A percentile compares a stretch with the other conserved stretches of the same genome.
These are phyloP conservation scores for Carabus problematicus DNA, from an alignment of 2,888 invertebrate genomes.

Conservation along the genomic window DNA sequence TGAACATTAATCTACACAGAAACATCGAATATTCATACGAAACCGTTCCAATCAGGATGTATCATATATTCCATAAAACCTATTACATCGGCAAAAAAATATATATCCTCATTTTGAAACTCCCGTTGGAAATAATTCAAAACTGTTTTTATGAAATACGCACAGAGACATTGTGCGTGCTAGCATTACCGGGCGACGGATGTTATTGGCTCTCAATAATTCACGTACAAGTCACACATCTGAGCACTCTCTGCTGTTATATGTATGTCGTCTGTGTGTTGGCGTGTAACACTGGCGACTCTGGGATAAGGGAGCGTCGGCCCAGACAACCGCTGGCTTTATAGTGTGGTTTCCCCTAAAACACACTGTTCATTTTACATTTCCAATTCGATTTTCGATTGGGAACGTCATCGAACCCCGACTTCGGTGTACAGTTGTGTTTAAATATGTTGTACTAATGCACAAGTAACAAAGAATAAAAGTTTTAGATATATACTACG, in stretches of 20 bases:
- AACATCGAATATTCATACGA: conserved; percentile 1
- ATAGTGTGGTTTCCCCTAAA: conserved; percentile 17
- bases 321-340: neutral
- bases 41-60: neutral
- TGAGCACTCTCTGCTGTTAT: conserved; percentile 18
- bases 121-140: conserved; percentile 18
- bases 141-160: conserved; percentile 14
- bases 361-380: conserved; percentile 10
- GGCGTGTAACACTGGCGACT: neutral
- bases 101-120: neutral
- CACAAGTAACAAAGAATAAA: too few relatives aligned
- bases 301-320: neutral
- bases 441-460: neutral
- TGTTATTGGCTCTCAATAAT: conserved; percentile 55
- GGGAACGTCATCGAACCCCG: neutral
- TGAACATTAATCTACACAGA: too few relatives aligned
- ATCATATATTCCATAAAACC: conserved; percentile 4
- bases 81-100: conserved; percentile 3
- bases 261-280: neutral
- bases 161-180: conserved; percentile 5
- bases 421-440: conserved; percentile 8
- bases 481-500: too few relatives aligned
- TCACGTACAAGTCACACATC: conserved; percentile 48
- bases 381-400: conserved; percentile 7
- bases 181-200: conserved; percentile 21